Base-by-base conservation (phyloP, 2,888 invertebrate genomes). In the Lamproptera curius region DNA sequence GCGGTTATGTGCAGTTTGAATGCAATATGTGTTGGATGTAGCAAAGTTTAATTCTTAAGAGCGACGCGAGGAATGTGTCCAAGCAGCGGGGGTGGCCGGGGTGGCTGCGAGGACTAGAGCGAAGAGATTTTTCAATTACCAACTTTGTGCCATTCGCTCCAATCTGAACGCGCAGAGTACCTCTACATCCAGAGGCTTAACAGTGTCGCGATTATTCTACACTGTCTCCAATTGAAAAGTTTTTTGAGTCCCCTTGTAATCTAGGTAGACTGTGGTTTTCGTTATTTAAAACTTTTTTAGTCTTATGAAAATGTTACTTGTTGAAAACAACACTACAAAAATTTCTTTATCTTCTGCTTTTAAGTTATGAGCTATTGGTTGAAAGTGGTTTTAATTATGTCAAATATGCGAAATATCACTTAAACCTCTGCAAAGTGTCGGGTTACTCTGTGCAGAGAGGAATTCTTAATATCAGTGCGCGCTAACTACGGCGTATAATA, bases 391-490 rank as follows among this genome's bases (percentile, higher is more conserved):
- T n/a, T n/a, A n/a, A n/a, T n/a, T n/a, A n/a, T n/a, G n/a, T n/a
- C n/a, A n/a, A n/a, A n/a, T n/a, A n/a, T n/a, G n/a, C n/a, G n/a
- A n/a, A n/a, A n/a, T n/a, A n/a, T n/a, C n/a, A n/a, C n/a, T n/a
- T n/a, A n/a, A n/a, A n/a, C n/a, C n/a, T n/a, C n/a, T n/a, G n/a
- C n/a, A n/a, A n/a, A n/a, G n/a, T n/a, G n/a, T n/a, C n/a, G n/a
- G 20, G 4, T 31, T 31, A 6, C 31, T 73, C 82, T 81, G 62
- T 65, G 60, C 53, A 46, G 63, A 61, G 70, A 71, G 86, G 85
- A 86, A 86, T 86, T 84, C 86, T 85, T 86, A 86, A 85, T 85
- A 86, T 86, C 84, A 81, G 82, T 80, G 85, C 80, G 79, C 79
- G 85, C 85, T 86, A 86, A 86, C 85, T 86, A 85, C 76, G 74